Base-by-base conservation (phyloP, 2,113 vertebrate genomes). In the Ibidorhyncha struthersii region DNA sequence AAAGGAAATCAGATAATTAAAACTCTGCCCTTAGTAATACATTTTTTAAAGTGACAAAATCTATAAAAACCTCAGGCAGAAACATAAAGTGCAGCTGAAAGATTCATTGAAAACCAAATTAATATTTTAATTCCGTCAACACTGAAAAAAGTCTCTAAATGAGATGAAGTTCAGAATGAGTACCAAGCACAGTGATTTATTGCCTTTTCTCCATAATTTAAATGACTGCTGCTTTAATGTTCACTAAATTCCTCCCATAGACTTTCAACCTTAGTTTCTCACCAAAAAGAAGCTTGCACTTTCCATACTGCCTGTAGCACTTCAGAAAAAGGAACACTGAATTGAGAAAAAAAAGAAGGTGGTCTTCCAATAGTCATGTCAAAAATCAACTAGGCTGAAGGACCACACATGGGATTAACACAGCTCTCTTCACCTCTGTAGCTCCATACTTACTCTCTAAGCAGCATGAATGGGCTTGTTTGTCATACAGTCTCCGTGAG, bases 41-140 rank as follows among this genome's bases (percentile, higher is more conserved):
- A 96, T 97, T 97, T 97, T 97, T 97, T 95, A 89, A 95, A 84
- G 90, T 94, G 92, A 96, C 93, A 97, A 91, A 91, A 91, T 90
- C 91, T 80, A 95, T 95, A 93, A 77, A 97, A 94, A 95, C 65
- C 71, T 86, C 79, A 91, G 86, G 93, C 92, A 95, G 86, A 91
- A 94, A 95, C 76, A 91, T 80, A 82, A 96, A 97, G 62, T 77
- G 79, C 88, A 92, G 91, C 50, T 90, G 95, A 97, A 97, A 95
- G 50, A 97, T 65, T 91, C 76, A 67, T 25, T 95, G 93, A 97
- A 96, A 92, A 92, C 86, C 87, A 96, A 98, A 98, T 97, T 95
- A 97, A 97, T 96, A 95, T 95, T 96, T 97, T 93, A 95, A 96
- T 96, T 95, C 94, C 96, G 91, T 96, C 95, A 97, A 88, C 73